phyloP scores from a whole-genome alignment of 2,888 invertebrate species.

The Trissoscelio sp. region DNA sequence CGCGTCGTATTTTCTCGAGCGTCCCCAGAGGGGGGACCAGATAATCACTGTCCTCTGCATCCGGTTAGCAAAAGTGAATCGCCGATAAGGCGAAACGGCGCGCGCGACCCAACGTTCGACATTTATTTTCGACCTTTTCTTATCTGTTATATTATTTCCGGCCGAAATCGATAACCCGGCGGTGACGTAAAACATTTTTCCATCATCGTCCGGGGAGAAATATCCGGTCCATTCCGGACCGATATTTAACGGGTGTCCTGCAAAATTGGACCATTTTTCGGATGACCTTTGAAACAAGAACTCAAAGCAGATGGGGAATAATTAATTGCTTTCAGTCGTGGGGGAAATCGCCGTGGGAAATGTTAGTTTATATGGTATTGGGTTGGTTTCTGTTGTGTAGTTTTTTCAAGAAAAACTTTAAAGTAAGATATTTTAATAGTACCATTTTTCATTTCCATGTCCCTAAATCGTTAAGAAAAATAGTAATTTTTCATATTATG shows the following conservation, averaged over 20 bases:
- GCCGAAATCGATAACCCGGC: slow-evolving; percentile 41
- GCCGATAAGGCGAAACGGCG: slow-evolving; percentile 45
- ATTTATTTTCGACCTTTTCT: slow-evolving; percentile 54
- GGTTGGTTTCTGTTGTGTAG: no score
- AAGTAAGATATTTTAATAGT: no score
- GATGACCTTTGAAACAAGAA: slow-evolving; percentile 3
- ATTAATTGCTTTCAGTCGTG: slow-evolving; percentile 22
- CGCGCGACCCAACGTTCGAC: slow-evolving; percentile 32
- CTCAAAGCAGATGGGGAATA: slow-evolving; percentile 13
- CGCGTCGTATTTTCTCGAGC: slow-evolving; percentile 38
- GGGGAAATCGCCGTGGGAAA: neutral
- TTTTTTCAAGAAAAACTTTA: no score
- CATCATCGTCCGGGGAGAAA: slow-evolving; percentile 16
- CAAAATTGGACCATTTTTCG: slow-evolving; percentile 10
- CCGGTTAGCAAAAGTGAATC: slow-evolving; percentile 50
- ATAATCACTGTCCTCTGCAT: slow-evolving; percentile 49
- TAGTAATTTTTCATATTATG: no score
- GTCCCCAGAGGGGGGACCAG: slow-evolving; percentile 5
- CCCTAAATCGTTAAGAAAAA: no score
- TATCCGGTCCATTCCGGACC: neutral
- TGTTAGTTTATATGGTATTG: no score
- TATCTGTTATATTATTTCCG: slow-evolving; percentile 55
- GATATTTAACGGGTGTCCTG: slow-evolving; percentile 26
- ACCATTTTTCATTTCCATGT: no score
- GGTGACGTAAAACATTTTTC: slow-evolving; percentile 37